Evolutionary conservation across 2,797 vertebrate species (phyloP).

Genomic region (Labroides dimidiatus): DNA sequence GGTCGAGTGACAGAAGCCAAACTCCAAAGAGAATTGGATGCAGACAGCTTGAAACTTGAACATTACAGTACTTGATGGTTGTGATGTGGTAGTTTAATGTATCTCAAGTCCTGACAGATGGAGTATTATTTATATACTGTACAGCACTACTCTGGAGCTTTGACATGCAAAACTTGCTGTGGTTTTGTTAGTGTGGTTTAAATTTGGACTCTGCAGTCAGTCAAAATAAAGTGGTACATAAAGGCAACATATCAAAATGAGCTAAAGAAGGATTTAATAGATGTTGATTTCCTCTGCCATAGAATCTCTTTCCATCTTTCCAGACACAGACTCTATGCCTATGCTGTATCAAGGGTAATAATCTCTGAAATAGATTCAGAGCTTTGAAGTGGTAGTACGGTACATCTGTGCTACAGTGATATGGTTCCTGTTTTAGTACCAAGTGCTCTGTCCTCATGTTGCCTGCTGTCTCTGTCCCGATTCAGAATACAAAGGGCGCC

Average conservation of each 20-base stretch:
- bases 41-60: too few species aligned
- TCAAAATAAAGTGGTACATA: background rate
- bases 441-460: slow-evolving; percentile 39
- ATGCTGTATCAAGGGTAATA: slow-evolving; percentile 55
- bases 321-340: slow-evolving; percentile 47
- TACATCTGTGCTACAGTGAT: slow-evolving; percentile 46
- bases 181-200: too few species aligned
- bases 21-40: too few species aligned
- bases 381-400: slow-evolving; percentile 30
- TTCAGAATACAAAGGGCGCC: slow-evolving; percentile 46
- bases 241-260: slow-evolving; percentile 2
- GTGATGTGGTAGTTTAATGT: too few species aligned
- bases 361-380: slow-evolving; percentile 60
- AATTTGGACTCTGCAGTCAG: too few species aligned
- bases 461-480: slow-evolving; percentile 45
- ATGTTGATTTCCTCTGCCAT: slow-evolving; percentile 33
- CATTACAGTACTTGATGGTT: too few species aligned
- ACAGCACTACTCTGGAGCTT: too few species aligned
- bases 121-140: too few species aligned
- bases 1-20: too few species aligned
- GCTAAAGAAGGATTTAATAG: slow-evolving; percentile 36
- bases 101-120: too few species aligned
- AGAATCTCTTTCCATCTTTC: slow-evolving; percentile 21
- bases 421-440: slow-evolving; percentile 35
- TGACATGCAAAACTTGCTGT: too few species aligned